Conservation (phyloP, 2,888 invertebrate genomes). For the Eristalis pertinax region DNA sequence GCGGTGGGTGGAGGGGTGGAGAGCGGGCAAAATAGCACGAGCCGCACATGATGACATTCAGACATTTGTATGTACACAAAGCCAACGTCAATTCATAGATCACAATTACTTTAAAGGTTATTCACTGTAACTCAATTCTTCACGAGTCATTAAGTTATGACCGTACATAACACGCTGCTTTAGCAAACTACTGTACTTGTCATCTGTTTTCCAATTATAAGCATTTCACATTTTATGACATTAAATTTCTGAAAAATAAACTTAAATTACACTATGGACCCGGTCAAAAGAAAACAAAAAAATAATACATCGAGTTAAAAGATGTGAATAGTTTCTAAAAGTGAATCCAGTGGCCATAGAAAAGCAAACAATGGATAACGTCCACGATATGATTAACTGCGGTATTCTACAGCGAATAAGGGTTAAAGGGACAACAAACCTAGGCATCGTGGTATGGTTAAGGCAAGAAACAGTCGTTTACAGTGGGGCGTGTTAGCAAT, state of each 20-base stretch:
- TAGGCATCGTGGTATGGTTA: constrained; percentile 9
- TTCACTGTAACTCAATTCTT: background rate
- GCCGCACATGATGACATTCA: background rate
- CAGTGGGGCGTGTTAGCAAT: constrained; percentile 60
- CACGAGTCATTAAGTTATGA: background rate
- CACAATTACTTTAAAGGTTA: background rate
- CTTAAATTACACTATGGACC: background rate
- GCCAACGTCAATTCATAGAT: background rate
- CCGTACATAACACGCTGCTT: too few relatives aligned
- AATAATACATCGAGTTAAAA: background rate
- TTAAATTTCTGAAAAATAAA: too few relatives aligned
- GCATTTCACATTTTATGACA: background rate
- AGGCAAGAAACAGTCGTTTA: constrained; percentile 30
- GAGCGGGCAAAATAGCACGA: background rate
- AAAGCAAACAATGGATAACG: constrained; percentile 53
- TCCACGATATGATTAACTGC: constrained; percentile 56
- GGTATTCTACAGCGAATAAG: constrained; percentile 19
- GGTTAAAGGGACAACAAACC: constrained; percentile 22
- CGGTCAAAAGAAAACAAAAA: background rate
- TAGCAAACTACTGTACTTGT: too few relatives aligned
- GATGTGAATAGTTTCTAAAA: background rate
- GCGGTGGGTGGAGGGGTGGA: too few relatives aligned
- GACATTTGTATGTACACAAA: constrained; percentile 6
- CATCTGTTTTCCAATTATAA: background rate
- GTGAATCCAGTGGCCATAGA: constrained; percentile 39